Evolutionary conservation across 2,797 vertebrate species (phyloP).

Genomic region (Sebastes goodei): DNA sequence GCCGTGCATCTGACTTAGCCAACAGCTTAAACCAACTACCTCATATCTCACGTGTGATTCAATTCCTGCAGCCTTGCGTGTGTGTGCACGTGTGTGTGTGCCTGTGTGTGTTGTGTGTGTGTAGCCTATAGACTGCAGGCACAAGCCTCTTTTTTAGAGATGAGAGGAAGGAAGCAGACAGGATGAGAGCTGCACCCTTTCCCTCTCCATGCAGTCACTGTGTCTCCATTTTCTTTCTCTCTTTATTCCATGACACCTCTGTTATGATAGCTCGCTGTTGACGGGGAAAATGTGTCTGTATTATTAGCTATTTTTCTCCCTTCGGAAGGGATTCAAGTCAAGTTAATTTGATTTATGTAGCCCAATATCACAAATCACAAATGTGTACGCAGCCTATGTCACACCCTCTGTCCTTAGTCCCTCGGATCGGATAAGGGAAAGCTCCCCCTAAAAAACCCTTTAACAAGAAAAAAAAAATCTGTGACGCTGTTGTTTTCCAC

Average conservation of each 20-base stretch:
- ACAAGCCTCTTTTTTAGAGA: slow-evolving; percentile 69
- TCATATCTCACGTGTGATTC: slow-evolving; percentile 29
- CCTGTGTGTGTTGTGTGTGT: background rate
- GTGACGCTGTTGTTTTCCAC: background rate
- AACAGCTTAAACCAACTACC: slow-evolving; percentile 31
- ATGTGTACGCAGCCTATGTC: background rate
- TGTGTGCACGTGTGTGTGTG: slow-evolving; percentile 1
- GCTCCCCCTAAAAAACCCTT: accelerated
- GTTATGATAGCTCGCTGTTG: background rate
- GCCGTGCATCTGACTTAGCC: slow-evolving; percentile 24
- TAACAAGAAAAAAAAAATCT: background rate
- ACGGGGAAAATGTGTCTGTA: background rate
- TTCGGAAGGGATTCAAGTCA: background rate
- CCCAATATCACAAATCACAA: background rate
- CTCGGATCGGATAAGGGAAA: background rate
- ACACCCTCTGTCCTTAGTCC: background rate
- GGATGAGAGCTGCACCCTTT: slow-evolving; percentile 83
- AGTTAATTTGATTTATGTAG: background rate
- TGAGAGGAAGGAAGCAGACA: slow-evolving; percentile 83
- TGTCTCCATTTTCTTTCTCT: slow-evolving; percentile 59
- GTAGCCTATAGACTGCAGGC: slow-evolving; percentile 1
- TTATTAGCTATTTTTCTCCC: background rate
- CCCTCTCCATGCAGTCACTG: slow-evolving; percentile 62
- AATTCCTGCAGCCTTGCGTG: slow-evolving; percentile 22
- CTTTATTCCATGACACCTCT: background rate